A percentile compares a stretch with the other conserved stretches of the same genome.
Evolutionary conservation across 2,113 vertebrate species (phyloP).

Genomic region (Trachemys scripta): DNA sequence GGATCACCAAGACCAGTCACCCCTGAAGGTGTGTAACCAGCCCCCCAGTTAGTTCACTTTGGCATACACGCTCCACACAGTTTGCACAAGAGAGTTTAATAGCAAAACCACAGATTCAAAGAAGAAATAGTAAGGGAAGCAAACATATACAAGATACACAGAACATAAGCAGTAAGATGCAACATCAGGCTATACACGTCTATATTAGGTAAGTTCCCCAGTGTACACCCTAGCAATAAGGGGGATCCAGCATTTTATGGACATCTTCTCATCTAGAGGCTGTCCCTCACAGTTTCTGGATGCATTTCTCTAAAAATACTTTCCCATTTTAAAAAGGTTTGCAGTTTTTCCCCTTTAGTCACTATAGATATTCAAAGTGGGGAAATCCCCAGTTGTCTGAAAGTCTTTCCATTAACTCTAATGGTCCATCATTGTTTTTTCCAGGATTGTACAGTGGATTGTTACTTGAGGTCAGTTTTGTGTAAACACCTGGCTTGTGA

Average conservation of each 20-base stretch:
- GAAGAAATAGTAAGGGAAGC: not conserved
- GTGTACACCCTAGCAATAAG: not conserved
- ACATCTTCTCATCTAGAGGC: not conserved
- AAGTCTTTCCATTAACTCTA: no score
- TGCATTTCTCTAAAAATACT: not conserved
- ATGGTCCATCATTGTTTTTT: no score
- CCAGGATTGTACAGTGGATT: no score
- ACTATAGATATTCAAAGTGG: not conserved
- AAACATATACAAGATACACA: not conserved
- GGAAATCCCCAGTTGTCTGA: no score
- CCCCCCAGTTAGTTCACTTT: not conserved
- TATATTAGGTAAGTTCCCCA: not conserved
- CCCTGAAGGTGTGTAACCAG: not conserved
- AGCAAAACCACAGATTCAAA: not conserved
- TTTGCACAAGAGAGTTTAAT: not conserved
- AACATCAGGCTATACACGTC: not conserved
- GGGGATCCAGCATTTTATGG: not conserved
- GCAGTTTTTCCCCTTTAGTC: not conserved
- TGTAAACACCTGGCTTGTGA: no score
- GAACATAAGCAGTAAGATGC: not conserved
- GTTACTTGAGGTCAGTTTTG: no score
- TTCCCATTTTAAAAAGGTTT: not conserved
- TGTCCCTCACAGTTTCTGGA: not conserved
- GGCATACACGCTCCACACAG: no score
- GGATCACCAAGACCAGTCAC: not conserved